A percentile compares a stretch with the other conserved stretches of the same genome.
These are phyloP conservation scores for Spinus pinus DNA, from an alignment of 2,797 vertebrate genomes.

Conservation along the genomic window DNA sequence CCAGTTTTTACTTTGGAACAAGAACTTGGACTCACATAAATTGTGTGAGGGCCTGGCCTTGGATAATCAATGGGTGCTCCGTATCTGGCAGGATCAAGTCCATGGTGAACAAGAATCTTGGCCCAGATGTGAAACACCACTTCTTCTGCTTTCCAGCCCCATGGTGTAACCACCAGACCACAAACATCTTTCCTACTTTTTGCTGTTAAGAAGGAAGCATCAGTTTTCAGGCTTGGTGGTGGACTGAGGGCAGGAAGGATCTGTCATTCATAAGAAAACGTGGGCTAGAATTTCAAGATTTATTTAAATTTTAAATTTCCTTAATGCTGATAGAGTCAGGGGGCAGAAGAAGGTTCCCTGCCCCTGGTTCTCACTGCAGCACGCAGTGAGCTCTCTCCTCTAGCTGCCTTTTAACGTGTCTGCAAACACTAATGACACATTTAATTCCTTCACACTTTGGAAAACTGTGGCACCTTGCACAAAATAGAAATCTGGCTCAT, in stretches of 20 bases:
- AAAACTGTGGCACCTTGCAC: slow-evolving; percentile 3
- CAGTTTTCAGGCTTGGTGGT: slow-evolving; percentile 38
- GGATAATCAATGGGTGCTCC: slow-evolving; percentile 62
- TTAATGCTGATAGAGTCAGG: neutral
- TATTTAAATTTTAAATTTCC: slow-evolving; percentile 21
- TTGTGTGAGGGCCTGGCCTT: slow-evolving; percentile 45
- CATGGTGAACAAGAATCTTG: slow-evolving; percentile 35
- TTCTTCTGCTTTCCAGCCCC: slow-evolving; percentile 16
- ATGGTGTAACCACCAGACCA: slow-evolving; percentile 32
- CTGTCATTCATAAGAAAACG: slow-evolving; percentile 37
- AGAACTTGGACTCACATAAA: slow-evolving; percentile 54
- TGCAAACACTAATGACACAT: slow-evolving; percentile 4
- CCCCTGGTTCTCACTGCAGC: neutral
- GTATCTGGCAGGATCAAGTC: slow-evolving; percentile 17
- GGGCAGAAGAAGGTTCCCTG: neutral
- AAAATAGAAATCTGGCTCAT: slow-evolving; percentile 23
- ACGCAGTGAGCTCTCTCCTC: neutral
- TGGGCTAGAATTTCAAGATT: slow-evolving; percentile 12
- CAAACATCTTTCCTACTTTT: slow-evolving; percentile 55
- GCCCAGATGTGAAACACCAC: slow-evolving; percentile 31
- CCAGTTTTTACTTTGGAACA: slow-evolving; percentile 54
- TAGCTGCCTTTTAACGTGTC: neutral
- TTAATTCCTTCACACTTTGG: slow-evolving; percentile 37
- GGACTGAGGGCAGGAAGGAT: slow-evolving; percentile 55
- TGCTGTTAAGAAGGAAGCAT: slow-evolving; percentile 59